phyloP scores from a whole-genome alignment of 1,140 invertebrate species.

The Grapholita molesta region DNA sequence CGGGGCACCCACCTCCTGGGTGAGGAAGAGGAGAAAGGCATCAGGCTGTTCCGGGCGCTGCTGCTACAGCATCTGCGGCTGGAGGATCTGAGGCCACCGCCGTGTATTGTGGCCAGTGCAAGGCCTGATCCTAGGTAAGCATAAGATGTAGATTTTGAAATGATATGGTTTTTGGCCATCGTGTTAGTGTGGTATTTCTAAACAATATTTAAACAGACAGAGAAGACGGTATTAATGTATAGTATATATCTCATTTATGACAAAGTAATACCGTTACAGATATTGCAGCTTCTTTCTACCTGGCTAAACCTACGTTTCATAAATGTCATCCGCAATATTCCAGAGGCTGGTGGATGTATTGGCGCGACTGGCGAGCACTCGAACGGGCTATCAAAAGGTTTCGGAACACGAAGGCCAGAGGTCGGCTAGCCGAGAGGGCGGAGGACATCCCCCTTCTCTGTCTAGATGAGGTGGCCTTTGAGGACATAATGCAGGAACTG shows the following conservation, averaged over 20 bases:
- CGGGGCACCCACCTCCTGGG: conserved; percentile 54
- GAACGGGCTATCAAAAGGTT: conserved; percentile 60
- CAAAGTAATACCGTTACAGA: too few relatives aligned
- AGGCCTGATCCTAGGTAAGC: conserved; percentile 57
- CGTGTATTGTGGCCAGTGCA: conserved; percentile 55
- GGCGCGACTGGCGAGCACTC: conserved; percentile 65
- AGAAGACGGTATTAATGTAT: too few relatives aligned
- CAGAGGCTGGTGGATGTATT: conserved; percentile 74
- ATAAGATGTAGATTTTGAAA: not conserved
- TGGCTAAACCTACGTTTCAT: too few relatives aligned
- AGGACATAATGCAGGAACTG: conserved; percentile 72
- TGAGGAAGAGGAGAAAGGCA: conserved; percentile 63
- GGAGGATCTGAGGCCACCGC: conserved; percentile 59
- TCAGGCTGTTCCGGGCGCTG: conserved; percentile 63
- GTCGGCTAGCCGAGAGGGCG: conserved; percentile 51
- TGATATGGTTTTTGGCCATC: too few relatives aligned
- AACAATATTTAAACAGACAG: too few relatives aligned
- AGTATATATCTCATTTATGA: too few relatives aligned
- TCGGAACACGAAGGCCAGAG: conserved; percentile 53
- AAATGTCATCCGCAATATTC: not conserved
- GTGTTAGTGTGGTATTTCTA: too few relatives aligned
- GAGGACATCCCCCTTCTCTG: conserved; percentile 59
- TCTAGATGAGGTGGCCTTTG: conserved; percentile 66
- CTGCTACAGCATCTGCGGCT: conserved; percentile 62
- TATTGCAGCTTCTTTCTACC: too few relatives aligned